Conservation (phyloP, 2,113 vertebrate genomes). For the Naja naja region DNA sequence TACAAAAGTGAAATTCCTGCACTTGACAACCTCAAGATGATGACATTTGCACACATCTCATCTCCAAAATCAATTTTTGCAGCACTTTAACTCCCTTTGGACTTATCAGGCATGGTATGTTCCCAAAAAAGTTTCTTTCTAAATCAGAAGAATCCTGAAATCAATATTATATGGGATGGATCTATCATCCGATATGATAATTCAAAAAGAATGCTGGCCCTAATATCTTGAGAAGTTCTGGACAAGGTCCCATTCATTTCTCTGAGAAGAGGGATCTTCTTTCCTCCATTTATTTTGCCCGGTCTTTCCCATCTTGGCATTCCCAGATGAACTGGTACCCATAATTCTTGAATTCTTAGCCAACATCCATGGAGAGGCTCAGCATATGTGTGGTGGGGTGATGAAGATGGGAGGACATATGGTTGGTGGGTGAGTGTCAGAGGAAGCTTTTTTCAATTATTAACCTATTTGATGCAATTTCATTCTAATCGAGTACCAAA, state of each 20-base stretch:
- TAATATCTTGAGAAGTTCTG: too few species aligned
- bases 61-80: neutral
- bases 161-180: neutral
- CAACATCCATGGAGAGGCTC: neutral
- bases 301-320: neutral
- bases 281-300: neutral
- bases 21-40: neutral
- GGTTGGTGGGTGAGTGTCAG: neutral
- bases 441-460: neutral
- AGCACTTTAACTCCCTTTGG: neutral
- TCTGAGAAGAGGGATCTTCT: neutral
- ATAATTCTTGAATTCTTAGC: neutral
- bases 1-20: neutral
- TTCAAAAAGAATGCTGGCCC: neutral
- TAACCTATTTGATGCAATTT: neutral
- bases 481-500: neutral
- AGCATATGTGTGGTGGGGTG: neutral
- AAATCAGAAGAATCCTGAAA: neutral
- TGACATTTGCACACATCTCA: slow-evolving; percentile 6
- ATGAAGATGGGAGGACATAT: neutral
- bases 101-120: fast-evolving
- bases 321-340: neutral
- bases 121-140: neutral
- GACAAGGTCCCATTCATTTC: too few species aligned
- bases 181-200: neutral